Evolutionary conservation across 2,888 invertebrate species (phyloP).

Genomic region (Diploptera punctata): DNA sequence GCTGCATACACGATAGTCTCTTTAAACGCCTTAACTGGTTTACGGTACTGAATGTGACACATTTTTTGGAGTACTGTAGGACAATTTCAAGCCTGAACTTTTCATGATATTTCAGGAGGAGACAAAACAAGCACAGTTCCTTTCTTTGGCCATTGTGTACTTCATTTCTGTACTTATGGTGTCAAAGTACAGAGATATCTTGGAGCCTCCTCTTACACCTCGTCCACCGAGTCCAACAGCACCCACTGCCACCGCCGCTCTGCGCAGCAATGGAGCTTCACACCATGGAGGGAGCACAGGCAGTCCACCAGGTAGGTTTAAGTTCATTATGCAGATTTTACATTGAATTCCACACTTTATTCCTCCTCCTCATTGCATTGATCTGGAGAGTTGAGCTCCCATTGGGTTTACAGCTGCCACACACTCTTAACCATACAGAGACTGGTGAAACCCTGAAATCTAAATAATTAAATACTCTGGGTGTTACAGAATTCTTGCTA

Average conservation of each 20-base stretch:
- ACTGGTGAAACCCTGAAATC: no score
- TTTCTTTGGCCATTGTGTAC: conserved; percentile 98
- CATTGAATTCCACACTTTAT: neutral
- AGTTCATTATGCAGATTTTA: neutral
- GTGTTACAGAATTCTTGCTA: no score
- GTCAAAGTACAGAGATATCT: conserved; percentile 97
- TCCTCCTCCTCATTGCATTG: neutral
- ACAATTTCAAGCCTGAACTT: no score
- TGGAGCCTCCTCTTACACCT: conserved; percentile 88
- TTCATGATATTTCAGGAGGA: conserved; percentile 97
- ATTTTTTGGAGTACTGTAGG: no score
- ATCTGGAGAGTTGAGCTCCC: neutral
- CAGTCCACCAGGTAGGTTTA: conserved; percentile 64
- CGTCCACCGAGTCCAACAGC: conserved; percentile 67
- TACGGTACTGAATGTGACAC: no score
- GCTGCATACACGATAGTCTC: no score
- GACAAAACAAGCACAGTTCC: conserved; percentile 99
- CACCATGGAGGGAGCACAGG: conserved; percentile 51
- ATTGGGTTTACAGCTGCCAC: neutral
- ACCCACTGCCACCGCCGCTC: conserved; percentile 53
- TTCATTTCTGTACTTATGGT: conserved; percentile 99
- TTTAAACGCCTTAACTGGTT: no score
- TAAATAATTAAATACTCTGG: no score
- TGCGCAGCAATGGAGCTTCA: conserved; percentile 61
- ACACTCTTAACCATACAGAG: neutral